Base-by-base conservation (phyloP, 2,113 vertebrate species). In the Dipodomys spectabilis region DNA sequence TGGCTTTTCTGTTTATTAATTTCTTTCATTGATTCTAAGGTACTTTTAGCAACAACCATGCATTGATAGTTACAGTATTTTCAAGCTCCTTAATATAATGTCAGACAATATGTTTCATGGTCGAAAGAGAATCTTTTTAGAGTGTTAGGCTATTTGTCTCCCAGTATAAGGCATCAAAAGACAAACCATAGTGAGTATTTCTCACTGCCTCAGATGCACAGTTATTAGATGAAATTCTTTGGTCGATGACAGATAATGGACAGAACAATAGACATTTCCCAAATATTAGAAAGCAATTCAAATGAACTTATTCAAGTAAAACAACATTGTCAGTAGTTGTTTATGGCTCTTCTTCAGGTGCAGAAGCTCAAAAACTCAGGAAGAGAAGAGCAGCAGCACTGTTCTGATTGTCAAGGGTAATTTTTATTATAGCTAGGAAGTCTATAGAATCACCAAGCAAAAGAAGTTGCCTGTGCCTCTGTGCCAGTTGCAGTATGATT, bases 41-140 rank as follows among this genome's bases (percentile, higher is more conserved):
- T 86, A 91, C 88, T 96, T 94, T 94, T 57, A 93, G 90, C 83
- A 93, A 91, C 91, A 96, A 83, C 80, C 28, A 25, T 80, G 57
- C 79, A 88, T 96, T 77, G 74, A 25, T 62, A 39, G 96, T 73
- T 94, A 97, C 88, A 95, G 96, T 96, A 96, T 96, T 90, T 96
- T 95, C 73, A 93, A 94, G 88, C 84, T 95, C 95, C 80, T 95
- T 95, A 95, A 89, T 94, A 27, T 94, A 97, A 97, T 93, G 80
- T 96, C 94, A 95, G 90, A 91, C 64, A 96, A 89, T 93, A 94
- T 75, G 82, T 86, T 93, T 95, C 80, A 69, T 30, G 64, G 32
- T 71, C 53, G 87, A 95, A 96, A 89, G 60, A 87, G 71, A 92
- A 93, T 78, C 57, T 20, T 32, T 95, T 96, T 82, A 44, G 68